These are phyloP conservation scores for Podabrus alpinus DNA, from an alignment of 2,888 invertebrate genomes.

Conservation along the genomic window DNA sequence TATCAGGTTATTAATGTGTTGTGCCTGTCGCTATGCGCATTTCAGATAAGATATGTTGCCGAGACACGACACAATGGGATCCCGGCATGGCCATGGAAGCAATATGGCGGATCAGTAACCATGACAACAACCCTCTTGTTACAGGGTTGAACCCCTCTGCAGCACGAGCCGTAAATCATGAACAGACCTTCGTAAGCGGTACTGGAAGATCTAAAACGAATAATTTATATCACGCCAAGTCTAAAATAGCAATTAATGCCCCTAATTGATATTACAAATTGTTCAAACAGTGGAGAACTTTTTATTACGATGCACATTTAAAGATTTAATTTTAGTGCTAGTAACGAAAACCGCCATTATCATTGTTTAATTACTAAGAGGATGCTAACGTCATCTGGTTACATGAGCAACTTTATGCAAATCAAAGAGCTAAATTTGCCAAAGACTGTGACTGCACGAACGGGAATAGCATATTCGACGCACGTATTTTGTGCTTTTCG, in stretches of 20 bases:
- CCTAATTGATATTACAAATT: slow-evolving; percentile 18
- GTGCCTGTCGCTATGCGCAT: slow-evolving; percentile 42
- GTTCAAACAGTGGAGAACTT: slow-evolving; percentile 20
- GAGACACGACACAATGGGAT: slow-evolving; percentile 41
- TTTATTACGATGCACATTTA: slow-evolving; percentile 24
- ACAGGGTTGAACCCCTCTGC: slow-evolving; percentile 46
- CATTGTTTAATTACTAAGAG: slow-evolving; percentile 27
- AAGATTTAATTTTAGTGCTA: slow-evolving; percentile 18
- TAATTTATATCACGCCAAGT: slow-evolving; percentile 31
- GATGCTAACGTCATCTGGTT: slow-evolving; percentile 36
- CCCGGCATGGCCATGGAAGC: slow-evolving; percentile 38
- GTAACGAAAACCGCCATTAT: slow-evolving; percentile 22
- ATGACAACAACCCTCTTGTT: slow-evolving; percentile 51
- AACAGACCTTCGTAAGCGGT: slow-evolving; percentile 33
- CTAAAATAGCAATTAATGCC: slow-evolving; percentile 26
- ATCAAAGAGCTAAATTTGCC: slow-evolving; percentile 37
- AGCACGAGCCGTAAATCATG: slow-evolving; percentile 37
- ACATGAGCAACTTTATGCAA: slow-evolving; percentile 42
- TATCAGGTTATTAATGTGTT: slow-evolving; percentile 44
- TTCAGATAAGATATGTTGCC: slow-evolving; percentile 44
- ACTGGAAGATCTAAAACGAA: slow-evolving; percentile 29
- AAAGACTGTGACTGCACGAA: slow-evolving; percentile 33
- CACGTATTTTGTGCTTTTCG: slow-evolving; percentile 46
- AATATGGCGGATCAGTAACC: slow-evolving; percentile 50
- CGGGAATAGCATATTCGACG: slow-evolving; percentile 41